A percentile compares a stretch with the other conserved stretches of the same genome.
Conservation (phyloP, 2,797 vertebrate species). For the Dromococcyx pavoninus region DNA sequence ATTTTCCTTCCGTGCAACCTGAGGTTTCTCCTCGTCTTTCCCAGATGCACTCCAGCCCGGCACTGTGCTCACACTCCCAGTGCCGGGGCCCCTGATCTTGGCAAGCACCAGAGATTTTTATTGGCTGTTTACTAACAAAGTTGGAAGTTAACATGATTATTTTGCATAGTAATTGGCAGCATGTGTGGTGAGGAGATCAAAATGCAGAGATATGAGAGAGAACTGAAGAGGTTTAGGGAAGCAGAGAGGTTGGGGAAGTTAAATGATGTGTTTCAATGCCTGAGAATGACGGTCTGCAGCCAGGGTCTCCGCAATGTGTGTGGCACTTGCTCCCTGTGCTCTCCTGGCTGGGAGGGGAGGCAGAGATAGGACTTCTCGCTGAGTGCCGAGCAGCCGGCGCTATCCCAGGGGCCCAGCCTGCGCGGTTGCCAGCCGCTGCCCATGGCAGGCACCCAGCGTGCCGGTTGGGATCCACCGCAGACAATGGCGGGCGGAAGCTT, state of each 20-base stretch:
- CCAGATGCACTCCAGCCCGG: fast-evolving
- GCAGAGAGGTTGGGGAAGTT: background rate
- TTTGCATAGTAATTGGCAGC: background rate
- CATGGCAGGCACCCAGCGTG: background rate
- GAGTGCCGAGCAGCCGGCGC: fast-evolving
- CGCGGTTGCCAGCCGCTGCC: fast-evolving
- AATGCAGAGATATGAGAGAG: background rate
- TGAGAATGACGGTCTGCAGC: background rate
- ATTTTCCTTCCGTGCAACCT: background rate
- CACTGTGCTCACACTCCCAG: fast-evolving
- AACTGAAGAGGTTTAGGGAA: background rate
- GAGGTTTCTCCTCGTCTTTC: background rate
- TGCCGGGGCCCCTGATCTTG: background rate
- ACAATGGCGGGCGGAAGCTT: background rate
- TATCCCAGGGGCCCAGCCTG: fast-evolving
- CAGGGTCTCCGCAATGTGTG: fast-evolving
- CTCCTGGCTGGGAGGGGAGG: background rate
- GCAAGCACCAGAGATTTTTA: background rate
- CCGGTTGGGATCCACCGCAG: background rate
- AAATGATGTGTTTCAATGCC: background rate
- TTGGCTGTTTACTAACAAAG: background rate
- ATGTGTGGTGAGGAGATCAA: background rate
- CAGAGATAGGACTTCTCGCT: fast-evolving
- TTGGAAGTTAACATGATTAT: background rate
- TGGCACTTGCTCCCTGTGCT: background rate